Percentiles rank a stretch among this genome's conserved stretches.
Conservation (phyloP, 2,797 vertebrate genomes). For the Alauda arvensis region DNA sequence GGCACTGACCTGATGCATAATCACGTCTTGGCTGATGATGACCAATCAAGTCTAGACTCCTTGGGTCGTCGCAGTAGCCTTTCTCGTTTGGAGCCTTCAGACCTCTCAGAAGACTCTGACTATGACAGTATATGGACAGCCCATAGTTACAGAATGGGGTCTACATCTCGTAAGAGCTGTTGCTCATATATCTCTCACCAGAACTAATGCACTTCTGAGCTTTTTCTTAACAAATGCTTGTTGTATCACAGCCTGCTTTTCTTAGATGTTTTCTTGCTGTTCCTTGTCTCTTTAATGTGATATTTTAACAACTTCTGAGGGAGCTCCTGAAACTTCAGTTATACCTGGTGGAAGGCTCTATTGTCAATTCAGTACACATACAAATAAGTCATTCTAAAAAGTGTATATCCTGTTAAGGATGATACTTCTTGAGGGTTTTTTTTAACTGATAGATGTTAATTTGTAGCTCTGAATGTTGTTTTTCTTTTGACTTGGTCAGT, state of each 20-base stretch:
- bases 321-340: conserved; percentile 69
- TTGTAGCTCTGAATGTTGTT: conserved; percentile 30
- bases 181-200: conserved; percentile 94
- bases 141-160: conserved; percentile 98
- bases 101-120: conserved; percentile 99
- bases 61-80: conserved; percentile 94
- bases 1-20: conserved; percentile 99
- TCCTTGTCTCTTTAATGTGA: conserved; percentile 89
- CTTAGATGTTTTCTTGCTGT: conserved; percentile 84
- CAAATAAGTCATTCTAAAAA: conserved; percentile 31
- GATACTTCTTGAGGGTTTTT: conserved; percentile 66
- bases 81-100: conserved; percentile 93
- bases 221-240: conserved; percentile 87
- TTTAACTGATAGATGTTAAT: conserved; percentile 58
- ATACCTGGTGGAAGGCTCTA: conserved; percentile 64
- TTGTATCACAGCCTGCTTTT: conserved; percentile 89
- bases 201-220: conserved; percentile 87
- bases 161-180: conserved; percentile 97
- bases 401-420: conserved; percentile 53
- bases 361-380: conserved; percentile 34
- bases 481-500: conserved; percentile 38
- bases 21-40: conserved; percentile 95
- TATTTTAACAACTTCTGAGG: conserved; percentile 80
- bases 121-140: conserved; percentile 99
- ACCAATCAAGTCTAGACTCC: conserved; percentile 92